These are phyloP conservation scores for Calcarius lapponicus DNA, from an alignment of 2,797 vertebrate species.

Conservation along the genomic window DNA sequence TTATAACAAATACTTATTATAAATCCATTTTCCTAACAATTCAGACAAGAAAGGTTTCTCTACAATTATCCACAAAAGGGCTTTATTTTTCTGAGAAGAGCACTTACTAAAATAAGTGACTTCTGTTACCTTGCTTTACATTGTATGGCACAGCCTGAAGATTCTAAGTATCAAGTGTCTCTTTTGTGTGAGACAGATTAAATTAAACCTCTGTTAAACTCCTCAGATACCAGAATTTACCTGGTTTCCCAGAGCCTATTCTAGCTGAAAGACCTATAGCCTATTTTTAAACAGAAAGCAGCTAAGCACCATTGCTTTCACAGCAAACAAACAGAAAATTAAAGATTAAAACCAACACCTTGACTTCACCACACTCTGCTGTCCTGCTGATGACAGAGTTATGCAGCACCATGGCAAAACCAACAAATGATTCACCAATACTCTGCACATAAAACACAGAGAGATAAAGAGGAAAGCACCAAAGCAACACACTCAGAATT, in stretches of 20 bases:
- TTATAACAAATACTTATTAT: neutral
- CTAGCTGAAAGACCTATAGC: neutral
- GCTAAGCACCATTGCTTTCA: neutral
- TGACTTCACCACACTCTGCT: neutral
- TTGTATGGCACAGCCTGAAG: neutral
- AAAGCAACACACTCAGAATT: neutral
- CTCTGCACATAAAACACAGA: neutral
- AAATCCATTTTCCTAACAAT: neutral
- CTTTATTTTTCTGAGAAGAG: neutral
- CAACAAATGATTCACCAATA: neutral
- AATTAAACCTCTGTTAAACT: neutral
- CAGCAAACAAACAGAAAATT: neutral
- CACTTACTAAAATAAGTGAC: neutral
- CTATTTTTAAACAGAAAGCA: neutral
- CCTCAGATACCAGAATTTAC: neutral
- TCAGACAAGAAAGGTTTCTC: neutral
- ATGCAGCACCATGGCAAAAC: neutral
- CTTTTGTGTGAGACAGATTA: neutral
- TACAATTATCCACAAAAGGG: neutral
- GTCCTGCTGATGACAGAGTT: neutral
- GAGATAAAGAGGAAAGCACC: neutral
- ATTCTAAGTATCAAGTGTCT: neutral
- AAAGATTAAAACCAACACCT: neutral
- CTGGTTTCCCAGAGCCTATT: neutral
- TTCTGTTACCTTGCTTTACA: neutral